phyloP scores from a whole-genome alignment of 2,797 vertebrate species.

The Poecilia velifera region DNA sequence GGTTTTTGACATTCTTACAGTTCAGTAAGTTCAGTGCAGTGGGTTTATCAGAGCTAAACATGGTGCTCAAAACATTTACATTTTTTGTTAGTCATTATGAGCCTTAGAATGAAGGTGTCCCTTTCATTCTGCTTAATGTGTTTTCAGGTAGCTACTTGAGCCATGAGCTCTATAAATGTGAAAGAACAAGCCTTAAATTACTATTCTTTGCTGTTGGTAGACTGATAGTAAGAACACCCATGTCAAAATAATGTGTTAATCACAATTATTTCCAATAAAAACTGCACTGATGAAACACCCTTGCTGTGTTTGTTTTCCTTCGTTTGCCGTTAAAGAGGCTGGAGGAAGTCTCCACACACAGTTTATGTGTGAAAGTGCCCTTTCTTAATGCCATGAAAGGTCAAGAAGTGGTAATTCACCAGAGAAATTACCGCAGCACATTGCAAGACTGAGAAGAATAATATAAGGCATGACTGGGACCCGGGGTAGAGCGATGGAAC shows the following conservation, averaged over 20 bases:
- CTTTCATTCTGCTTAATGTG: not conserved
- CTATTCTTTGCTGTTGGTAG: not conserved
- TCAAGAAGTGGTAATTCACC: conserved; percentile 64
- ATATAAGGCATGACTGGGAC: conserved; percentile 33
- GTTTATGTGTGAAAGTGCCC: conserved; percentile 62
- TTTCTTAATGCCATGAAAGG: conserved; percentile 69
- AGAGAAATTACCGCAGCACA: conserved; percentile 50
- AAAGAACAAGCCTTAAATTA: not conserved
- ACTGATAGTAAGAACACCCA: not conserved
- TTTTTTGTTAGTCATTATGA: not conserved
- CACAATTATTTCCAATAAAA: not conserved
- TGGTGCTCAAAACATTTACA: not conserved
- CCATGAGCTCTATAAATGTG: not conserved
- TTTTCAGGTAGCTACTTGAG: not conserved
- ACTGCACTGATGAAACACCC: conserved; percentile 9
- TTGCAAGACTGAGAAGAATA: conserved; percentile 25
- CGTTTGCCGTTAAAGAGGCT: conserved; percentile 38
- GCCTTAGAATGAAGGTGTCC: no score
- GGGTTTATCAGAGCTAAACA: not conserved
- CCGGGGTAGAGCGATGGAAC: conserved; percentile 30
- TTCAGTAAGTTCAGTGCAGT: not conserved
- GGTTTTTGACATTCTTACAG: not conserved
- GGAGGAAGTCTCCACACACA: conserved; percentile 17
- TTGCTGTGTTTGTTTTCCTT: conserved; percentile 34
- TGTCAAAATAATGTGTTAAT: conserved; percentile 9